Evolutionary conservation across 2,113 vertebrate genomes (phyloP), one percentile per base, ranked within the genome.

Genomic region (Psephotus haematonotus): DNA sequence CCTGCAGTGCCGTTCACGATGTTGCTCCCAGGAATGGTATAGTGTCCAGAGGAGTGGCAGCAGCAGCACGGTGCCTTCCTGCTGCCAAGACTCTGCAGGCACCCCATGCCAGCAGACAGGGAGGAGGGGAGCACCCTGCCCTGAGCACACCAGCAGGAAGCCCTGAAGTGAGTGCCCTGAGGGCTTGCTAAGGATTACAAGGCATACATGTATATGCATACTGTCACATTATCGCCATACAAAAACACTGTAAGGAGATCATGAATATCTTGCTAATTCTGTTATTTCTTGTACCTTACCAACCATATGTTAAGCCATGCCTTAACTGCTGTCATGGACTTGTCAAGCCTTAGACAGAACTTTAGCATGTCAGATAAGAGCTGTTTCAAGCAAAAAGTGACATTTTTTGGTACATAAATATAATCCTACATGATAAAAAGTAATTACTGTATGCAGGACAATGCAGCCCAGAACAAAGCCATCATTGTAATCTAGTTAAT

Each of bases 21-120:
- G n/a, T 17, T 67, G 8, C n/a, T 65, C 18, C 20, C 24, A 11
- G 12, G 1, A 17, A 10, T 1, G 1, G 27, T 35, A 25, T 35
- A 35, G 23, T 33, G 16, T 27, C n/a, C 46, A 55, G 17, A 52
- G 20, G 4, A 83, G 16, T 0, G 0, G 31, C 6, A 90, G 11
- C 3, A 8, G 22, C 35, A 50, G 13, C 19, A 33, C 0, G 0
- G 27, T 60, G 16, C 10, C 5, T 35, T 24, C 2, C 0, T 17
- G 8, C 18, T 39, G 25, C 28, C 0, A 0, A 29, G 13, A 39
- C 2, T 11, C 22, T 41, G 29, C 46, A 87, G 29, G 7, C 4
- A 55, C 3, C 25, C 12, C 0, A 1, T 0, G 0, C 2, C 0
- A 0, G 19, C 16, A 62, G 16, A 5, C 0, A 0, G 16, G 6